These are phyloP conservation scores for Pocillopora grandis DNA, from an alignment of 92 coral and sea anemone species.

Conservation along the genomic window DNA sequence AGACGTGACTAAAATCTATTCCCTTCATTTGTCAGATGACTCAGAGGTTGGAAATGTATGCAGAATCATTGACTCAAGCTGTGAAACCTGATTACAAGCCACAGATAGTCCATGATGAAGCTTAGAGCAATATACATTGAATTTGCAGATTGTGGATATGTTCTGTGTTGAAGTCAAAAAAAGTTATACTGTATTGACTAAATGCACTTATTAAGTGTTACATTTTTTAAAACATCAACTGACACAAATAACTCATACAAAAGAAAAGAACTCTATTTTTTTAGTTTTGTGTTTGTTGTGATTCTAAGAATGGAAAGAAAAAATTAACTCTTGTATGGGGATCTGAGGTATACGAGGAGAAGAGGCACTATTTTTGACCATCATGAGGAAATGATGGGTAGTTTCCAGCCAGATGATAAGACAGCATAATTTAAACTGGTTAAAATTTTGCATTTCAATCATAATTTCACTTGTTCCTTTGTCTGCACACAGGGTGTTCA, in stretches of 20 bases:
- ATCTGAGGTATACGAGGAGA: neutral
- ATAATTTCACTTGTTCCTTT: too few species aligned
- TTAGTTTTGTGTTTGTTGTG: neutral
- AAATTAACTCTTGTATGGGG: neutral
- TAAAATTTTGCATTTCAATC: too few species aligned
- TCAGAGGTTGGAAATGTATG: slow-evolving; percentile 93
- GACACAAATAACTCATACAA: too few species aligned
- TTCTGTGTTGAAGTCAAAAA: neutral
- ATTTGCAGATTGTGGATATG: neutral
- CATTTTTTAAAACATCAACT: too few species aligned
- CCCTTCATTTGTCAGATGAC: slow-evolving; percentile 72
- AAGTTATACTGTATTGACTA: neutral
- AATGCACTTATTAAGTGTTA: too few species aligned
- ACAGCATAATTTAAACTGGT: too few species aligned
- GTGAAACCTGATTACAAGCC: slow-evolving; percentile 78
- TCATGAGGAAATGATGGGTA: too few species aligned
- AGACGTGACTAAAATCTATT: neutral
- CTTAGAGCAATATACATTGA: slow-evolving; percentile 17
- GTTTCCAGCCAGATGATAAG: too few species aligned
- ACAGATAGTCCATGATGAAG: slow-evolving; percentile 74
- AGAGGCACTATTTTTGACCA: too few species aligned
- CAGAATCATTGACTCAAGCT: slow-evolving; percentile 75
- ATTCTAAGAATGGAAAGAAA: neutral
- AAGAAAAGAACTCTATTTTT: too few species aligned
- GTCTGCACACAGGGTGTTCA: too few species aligned